Evolutionary conservation across 2,113 vertebrate species (phyloP).

Genomic region (Bubo bubo): DNA sequence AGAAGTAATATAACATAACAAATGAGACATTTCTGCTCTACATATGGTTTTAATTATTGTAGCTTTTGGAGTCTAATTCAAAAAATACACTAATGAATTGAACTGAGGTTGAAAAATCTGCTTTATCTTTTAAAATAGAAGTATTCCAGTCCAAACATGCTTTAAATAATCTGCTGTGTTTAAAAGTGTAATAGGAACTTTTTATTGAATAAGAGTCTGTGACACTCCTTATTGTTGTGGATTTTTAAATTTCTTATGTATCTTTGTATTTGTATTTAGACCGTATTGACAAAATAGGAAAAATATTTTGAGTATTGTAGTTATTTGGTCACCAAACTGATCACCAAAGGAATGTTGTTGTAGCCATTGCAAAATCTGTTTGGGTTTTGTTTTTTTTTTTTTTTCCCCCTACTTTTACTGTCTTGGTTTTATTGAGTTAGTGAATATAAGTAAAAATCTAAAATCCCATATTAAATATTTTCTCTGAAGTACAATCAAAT

Average conservation of each 20-base stretch:
- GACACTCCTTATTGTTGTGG: not conserved
- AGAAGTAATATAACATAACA: conserved; percentile 53
- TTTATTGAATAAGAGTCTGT: not conserved
- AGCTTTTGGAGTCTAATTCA: conserved; percentile 19
- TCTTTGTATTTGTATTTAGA: not conserved
- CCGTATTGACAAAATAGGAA: not conserved
- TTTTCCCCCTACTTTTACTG: not conserved
- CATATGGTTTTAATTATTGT: conserved; percentile 19
- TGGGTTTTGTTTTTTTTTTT: not conserved
- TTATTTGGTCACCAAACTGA: not conserved
- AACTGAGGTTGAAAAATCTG: not conserved
- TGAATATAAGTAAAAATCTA: not conserved
- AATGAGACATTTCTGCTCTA: not conserved
- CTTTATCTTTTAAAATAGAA: not conserved
- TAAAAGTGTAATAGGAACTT: not conserved
- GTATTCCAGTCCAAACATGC: not conserved
- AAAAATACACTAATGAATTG: not conserved
- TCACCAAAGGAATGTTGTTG: not conserved
- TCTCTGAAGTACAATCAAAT: not conserved
- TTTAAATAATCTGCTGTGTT: not conserved
- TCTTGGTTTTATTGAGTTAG: not conserved
- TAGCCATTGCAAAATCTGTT: not conserved
- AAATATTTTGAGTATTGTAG: not conserved
- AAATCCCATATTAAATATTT: not conserved
- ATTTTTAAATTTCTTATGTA: not conserved